A percentile compares a stretch with the other conserved stretches of the same genome.
phyloP scores from a whole-genome alignment of 2,797 vertebrate genomes.

The Chaenodraco wilsoni region DNA sequence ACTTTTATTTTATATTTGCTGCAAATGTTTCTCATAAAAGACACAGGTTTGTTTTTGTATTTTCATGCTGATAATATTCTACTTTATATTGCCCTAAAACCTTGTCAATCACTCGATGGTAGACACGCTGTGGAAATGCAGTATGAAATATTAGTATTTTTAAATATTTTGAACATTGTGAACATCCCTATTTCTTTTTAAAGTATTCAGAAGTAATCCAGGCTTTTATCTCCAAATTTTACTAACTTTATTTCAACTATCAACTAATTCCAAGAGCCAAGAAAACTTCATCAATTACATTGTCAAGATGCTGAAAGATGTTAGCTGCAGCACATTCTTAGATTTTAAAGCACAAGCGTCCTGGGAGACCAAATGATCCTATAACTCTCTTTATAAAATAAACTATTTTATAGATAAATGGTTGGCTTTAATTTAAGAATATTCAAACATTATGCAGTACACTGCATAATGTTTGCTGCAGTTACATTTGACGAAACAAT shows the following conservation, averaged over 20 bases:
- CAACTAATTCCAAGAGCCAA: background rate
- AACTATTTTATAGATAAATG: background rate
- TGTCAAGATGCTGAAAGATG: background rate
- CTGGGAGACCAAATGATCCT: background rate
- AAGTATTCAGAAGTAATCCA: too few species aligned
- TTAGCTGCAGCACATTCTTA: too few species aligned
- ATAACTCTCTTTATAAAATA: background rate
- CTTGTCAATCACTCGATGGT: background rate
- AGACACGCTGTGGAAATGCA: too few species aligned
- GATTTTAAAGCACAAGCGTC: background rate
- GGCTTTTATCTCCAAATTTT: background rate
- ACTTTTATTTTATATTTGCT: background rate
- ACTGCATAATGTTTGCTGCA: background rate
- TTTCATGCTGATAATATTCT: conserved; percentile 8
- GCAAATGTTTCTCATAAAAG: background rate
- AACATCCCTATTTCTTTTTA: too few species aligned
- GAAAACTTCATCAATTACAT: background rate
- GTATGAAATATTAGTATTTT: too few species aligned
- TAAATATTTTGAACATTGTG: too few species aligned
- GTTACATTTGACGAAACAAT: conserved; percentile 11
- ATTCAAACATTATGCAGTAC: too few species aligned
- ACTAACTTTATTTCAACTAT: too few species aligned
- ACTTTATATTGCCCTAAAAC: background rate
- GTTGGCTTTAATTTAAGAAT: background rate
- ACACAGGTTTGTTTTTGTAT: background rate